phyloP scores from a whole-genome alignment of 2,888 invertebrate species.

The Oeneis ivallda region DNA sequence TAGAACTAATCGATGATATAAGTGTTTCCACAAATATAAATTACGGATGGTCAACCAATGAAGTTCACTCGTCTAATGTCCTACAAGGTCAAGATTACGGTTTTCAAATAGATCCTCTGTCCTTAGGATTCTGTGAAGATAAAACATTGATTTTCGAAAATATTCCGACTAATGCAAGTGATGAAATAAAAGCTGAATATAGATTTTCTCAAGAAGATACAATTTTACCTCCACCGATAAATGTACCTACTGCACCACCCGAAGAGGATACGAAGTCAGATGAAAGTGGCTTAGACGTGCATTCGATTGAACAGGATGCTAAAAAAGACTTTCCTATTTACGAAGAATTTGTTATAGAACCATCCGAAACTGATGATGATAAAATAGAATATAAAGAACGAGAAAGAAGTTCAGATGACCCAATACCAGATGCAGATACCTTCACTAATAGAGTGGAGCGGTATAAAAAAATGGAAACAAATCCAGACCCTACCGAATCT shows the following conservation, averaged over 20 bases:
- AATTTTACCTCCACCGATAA: slow-evolving; percentile 52
- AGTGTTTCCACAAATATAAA: slow-evolving; percentile 39
- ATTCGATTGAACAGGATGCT: slow-evolving; percentile 73
- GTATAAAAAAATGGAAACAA: slow-evolving; percentile 59
- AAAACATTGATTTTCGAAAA: slow-evolving; percentile 59
- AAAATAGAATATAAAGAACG: slow-evolving; percentile 61
- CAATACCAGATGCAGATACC: slow-evolving; percentile 53
- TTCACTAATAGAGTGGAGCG: slow-evolving; percentile 70
- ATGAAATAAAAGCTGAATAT: slow-evolving; percentile 66
- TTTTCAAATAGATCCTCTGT: slow-evolving; percentile 48
- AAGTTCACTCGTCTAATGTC: slow-evolving; percentile 33
- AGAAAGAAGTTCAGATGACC: slow-evolving; percentile 53
- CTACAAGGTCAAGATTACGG: slow-evolving; percentile 48
- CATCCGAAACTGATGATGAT: slow-evolving; percentile 68
- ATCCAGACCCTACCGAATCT: slow-evolving; percentile 42
- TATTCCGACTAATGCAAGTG: slow-evolving; percentile 60
- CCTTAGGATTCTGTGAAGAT: slow-evolving; percentile 54
- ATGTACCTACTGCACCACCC: slow-evolving; percentile 61
- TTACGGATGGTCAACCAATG: slow-evolving; percentile 56
- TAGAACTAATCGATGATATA: slow-evolving; percentile 55
- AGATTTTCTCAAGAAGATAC: slow-evolving; percentile 57
- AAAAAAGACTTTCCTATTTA: slow-evolving; percentile 69
- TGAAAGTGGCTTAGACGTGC: slow-evolving; percentile 67
- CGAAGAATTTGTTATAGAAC: slow-evolving; percentile 70
- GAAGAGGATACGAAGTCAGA: slow-evolving; percentile 67